Evolutionary conservation across 2,113 vertebrate genomes (phyloP).

Genomic region (Mormoops blainvillei): DNA sequence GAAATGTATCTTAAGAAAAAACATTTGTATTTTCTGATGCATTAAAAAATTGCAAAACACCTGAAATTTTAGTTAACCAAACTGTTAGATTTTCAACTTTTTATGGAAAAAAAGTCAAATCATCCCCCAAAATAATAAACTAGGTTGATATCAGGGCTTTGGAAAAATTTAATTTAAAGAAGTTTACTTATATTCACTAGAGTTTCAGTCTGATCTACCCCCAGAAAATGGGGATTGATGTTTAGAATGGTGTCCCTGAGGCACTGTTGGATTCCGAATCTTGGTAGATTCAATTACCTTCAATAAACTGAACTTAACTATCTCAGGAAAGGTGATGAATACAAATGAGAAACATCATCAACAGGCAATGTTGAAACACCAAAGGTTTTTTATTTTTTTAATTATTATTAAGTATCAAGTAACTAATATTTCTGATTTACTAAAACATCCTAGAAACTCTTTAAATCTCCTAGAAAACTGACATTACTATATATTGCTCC

Average conservation of each 20-base stretch:
- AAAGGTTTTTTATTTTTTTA: neutral
- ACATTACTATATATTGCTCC: neutral
- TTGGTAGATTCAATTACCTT: slow-evolving; percentile 74
- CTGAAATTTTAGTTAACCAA: neutral
- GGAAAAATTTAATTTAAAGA: slow-evolving; percentile 58
- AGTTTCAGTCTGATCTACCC: slow-evolving; percentile 59
- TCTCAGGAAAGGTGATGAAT: slow-evolving; percentile 61
- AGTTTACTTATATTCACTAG: slow-evolving; percentile 47
- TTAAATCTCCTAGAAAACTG: neutral
- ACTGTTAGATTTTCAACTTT: neutral
- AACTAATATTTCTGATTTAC: slow-evolving; percentile 43
- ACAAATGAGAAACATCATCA: slow-evolving; percentile 62
- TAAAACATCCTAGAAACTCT: neutral
- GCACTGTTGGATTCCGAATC: slow-evolving; percentile 56
- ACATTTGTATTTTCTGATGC: neutral
- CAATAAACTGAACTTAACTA: slow-evolving; percentile 74
- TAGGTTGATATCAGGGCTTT: slow-evolving; percentile 6
- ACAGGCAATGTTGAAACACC: slow-evolving; percentile 40
- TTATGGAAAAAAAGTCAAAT: neutral
- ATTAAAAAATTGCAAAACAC: neutral
- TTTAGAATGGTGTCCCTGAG: slow-evolving; percentile 58
- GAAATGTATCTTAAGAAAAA: neutral
- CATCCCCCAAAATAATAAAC: slow-evolving; percentile 31
- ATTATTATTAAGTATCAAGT: slow-evolving; percentile 31
- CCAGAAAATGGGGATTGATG: slow-evolving; percentile 72